phyloP scores from a whole-genome alignment of 2,797 vertebrate species.

The Loris lydekkerianus region DNA sequence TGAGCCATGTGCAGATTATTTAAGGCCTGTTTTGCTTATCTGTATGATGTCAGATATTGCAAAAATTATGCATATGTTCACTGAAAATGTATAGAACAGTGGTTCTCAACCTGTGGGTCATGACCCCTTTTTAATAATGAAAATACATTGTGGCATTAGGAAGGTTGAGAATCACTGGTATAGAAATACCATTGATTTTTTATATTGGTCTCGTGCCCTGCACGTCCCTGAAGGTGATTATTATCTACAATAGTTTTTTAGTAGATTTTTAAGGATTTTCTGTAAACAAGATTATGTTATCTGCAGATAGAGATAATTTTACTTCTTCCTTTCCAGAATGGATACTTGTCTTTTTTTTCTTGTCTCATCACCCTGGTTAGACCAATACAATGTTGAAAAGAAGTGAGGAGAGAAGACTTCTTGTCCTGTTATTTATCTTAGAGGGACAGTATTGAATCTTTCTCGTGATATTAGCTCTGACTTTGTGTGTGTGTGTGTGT shows the following conservation, averaged over 20 bases:
- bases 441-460: neutral
- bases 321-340: constrained; percentile 1
- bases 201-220: neutral
- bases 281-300: neutral
- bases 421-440: neutral
- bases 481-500: neutral
- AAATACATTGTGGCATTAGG: too few relatives aligned
- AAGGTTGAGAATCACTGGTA: neutral
- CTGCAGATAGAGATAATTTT: neutral
- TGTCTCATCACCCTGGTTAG: neutral
- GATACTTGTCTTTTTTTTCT: neutral
- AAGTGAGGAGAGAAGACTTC: neutral
- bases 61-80: neutral
- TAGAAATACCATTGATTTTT: neutral
- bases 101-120: too few relatives aligned
- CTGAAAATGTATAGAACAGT: neutral
- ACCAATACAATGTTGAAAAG: neutral
- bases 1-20: too few relatives aligned
- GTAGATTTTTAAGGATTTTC: neutral
- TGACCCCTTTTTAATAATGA: too few relatives aligned
- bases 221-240: neutral
- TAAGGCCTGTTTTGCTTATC: too few relatives aligned
- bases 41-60: too few relatives aligned
- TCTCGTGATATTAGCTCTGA: neutral
- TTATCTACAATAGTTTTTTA: neutral